phyloP scores from a whole-genome alignment of 2,113 vertebrate species.

The Charina bottae region DNA sequence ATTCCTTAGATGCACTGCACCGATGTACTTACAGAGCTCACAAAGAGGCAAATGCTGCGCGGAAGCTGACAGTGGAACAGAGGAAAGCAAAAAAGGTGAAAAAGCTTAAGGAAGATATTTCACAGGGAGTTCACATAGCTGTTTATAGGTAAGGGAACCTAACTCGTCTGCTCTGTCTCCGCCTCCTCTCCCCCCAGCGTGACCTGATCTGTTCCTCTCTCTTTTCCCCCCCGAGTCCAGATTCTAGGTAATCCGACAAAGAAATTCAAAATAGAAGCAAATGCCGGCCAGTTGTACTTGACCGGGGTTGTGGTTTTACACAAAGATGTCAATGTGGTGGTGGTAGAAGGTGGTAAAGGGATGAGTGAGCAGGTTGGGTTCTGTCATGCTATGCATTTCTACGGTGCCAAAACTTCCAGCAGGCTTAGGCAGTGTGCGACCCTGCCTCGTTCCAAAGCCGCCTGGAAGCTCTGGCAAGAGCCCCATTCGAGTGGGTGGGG shows the following conservation, averaged over 20 bases:
- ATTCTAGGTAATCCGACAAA: conserved; percentile 95
- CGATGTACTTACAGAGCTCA: conserved; percentile 81
- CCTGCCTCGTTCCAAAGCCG: background rate
- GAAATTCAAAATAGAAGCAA: conserved; percentile 99
- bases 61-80: conserved; percentile 94
- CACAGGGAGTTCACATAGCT: conserved; percentile 88
- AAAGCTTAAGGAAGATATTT: conserved; percentile 95
- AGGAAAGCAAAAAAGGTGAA: conserved; percentile 98
- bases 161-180: background rate
- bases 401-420: background rate
- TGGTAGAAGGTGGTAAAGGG: conserved; percentile 94
- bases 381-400: background rate
- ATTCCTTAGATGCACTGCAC: too few species aligned
- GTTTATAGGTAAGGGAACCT: conserved; percentile 84
- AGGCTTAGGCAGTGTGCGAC: background rate
- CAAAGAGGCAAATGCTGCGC: conserved; percentile 94
- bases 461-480: too few species aligned
- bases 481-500: too few species aligned
- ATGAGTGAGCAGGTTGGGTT: rapidly evolving
- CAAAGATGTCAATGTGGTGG: conserved; percentile 96
- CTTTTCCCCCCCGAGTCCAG: conserved; percentile 82
- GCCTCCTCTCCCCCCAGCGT: rapidly evolving
- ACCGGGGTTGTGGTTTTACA: conserved; percentile 96
- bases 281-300: conserved; percentile 93
- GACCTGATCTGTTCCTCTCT: rapidly evolving